Conservation (phyloP, 2,797 vertebrate genomes). For the Labroides dimidiatus region DNA sequence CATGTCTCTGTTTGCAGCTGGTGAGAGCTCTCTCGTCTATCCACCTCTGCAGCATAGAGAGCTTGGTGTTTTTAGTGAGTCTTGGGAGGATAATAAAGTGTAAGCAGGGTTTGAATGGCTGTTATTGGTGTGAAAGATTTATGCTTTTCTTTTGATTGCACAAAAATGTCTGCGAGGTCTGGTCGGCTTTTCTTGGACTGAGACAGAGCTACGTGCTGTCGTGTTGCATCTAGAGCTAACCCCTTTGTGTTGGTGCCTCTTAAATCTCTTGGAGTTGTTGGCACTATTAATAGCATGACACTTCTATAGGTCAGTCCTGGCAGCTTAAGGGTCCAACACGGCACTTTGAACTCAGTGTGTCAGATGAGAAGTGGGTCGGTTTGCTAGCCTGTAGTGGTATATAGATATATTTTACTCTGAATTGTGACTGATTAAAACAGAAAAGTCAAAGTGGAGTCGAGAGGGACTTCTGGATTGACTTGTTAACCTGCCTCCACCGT, state of each 20-base stretch:
- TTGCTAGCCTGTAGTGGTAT: neutral
- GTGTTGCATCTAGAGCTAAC: conserved; percentile 22
- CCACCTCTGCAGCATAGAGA: conserved; percentile 8
- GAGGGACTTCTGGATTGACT: no score
- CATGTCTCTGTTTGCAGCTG: conserved; percentile 27
- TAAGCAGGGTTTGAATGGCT: conserved; percentile 21
- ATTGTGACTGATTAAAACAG: no score
- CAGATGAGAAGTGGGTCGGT: conserved; percentile 1
- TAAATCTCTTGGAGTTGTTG: conserved; percentile 13
- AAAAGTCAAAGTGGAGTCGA: no score
- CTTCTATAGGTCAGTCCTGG: conserved; percentile 9
- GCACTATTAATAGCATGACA: conserved; percentile 48
- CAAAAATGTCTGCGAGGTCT: neutral
- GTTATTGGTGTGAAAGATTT: conserved; percentile 13
- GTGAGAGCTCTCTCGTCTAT: conserved; percentile 4
- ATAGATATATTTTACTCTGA: no score
- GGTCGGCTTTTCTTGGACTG: neutral
- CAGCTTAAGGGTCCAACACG: conserved; percentile 8
- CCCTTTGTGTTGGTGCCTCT: conserved; percentile 8
- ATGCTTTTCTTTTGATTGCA: neutral
- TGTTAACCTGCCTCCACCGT: no score
- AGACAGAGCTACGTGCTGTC: neutral
- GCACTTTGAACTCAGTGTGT: conserved; percentile 18
- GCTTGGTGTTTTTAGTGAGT: conserved; percentile 32
- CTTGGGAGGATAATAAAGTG: neutral